These are phyloP conservation scores for Scaptomyza caliginosa DNA, from an alignment of 2,888 invertebrate species.

Conservation along the genomic window DNA sequence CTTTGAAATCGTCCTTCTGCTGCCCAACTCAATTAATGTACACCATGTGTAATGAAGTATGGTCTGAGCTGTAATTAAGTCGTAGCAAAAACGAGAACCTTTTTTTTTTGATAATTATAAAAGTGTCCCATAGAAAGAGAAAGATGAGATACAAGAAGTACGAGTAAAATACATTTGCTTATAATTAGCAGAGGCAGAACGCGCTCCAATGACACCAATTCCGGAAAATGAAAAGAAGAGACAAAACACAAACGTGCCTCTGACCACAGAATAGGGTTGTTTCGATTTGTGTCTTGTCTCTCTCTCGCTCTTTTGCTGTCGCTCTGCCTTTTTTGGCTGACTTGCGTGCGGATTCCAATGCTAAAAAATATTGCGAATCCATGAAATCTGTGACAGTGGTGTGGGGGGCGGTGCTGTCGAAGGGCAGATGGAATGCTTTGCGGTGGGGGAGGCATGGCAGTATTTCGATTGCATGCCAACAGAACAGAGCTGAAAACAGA, in stretches of 20 bases:
- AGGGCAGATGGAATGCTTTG: constrained; percentile 16
- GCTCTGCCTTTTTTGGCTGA: constrained; percentile 16
- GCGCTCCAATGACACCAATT: constrained; percentile 82
- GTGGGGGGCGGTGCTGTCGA: constrained; percentile 4
- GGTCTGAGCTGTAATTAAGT: constrained; percentile 50
- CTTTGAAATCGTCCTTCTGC: neutral
- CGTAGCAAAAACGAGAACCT: constrained; percentile 11
- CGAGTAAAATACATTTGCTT: constrained; percentile 47
- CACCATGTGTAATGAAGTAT: constrained; percentile 1
- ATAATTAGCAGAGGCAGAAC: constrained; percentile 74
- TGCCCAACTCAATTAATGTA: neutral
- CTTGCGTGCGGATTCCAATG: constrained; percentile 47
- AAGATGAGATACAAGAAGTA: constrained; percentile 16
- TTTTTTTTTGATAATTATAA: constrained; percentile 38
- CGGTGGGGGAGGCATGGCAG: constrained; percentile 49
- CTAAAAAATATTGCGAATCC: constrained; percentile 22
- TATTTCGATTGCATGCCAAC: constrained; percentile 46
- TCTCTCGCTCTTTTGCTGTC: too few relatives aligned
- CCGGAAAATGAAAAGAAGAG: constrained; percentile 52
- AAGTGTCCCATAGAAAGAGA: constrained; percentile 11
- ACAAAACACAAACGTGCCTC: constrained; percentile 25
- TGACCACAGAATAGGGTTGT: constrained; percentile 49
- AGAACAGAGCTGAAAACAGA: constrained; percentile 31
- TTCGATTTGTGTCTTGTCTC: constrained; percentile 22
- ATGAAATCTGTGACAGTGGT: constrained; percentile 28